Percentiles rank a stretch among this genome's conserved stretches.
Conservation (phyloP, 1,140 invertebrate species). For the Drosophila saltans region DNA sequence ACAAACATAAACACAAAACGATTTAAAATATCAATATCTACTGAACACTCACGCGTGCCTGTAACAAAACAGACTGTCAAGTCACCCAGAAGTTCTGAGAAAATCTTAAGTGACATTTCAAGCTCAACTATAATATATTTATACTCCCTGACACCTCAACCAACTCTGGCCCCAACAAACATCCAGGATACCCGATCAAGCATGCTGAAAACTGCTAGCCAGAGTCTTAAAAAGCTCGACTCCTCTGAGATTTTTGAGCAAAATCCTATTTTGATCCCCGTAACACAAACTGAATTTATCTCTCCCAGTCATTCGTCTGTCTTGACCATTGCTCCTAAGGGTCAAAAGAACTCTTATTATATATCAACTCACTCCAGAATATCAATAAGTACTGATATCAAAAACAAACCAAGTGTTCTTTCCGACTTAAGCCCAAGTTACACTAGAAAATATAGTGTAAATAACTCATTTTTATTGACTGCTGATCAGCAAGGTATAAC, state of each 20-base stretch:
- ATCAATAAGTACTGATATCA: background rate
- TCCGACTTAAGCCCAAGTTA: background rate
- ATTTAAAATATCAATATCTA: background rate
- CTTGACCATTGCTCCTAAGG: background rate
- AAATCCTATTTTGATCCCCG: background rate
- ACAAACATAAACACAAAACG: background rate
- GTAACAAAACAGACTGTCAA: background rate
- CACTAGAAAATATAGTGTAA: background rate
- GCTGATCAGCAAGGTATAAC: background rate
- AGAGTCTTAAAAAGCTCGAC: slow-evolving; percentile 8
- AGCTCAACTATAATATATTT: background rate
- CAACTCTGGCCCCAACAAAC: background rate
- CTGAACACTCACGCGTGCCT: background rate
- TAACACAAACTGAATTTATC: background rate
- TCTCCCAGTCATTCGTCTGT: background rate
- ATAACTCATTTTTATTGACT: background rate
- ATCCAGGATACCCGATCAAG: background rate
- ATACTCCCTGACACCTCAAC: background rate
- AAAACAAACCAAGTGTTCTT: background rate
- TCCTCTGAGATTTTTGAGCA: background rate
- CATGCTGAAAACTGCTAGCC: background rate
- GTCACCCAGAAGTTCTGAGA: background rate
- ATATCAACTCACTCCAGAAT: background rate
- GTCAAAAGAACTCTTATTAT: background rate
- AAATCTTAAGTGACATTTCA: background rate